Base-by-base conservation (phyloP, 2,113 vertebrate species). In the Agapornis roseicollis region DNA sequence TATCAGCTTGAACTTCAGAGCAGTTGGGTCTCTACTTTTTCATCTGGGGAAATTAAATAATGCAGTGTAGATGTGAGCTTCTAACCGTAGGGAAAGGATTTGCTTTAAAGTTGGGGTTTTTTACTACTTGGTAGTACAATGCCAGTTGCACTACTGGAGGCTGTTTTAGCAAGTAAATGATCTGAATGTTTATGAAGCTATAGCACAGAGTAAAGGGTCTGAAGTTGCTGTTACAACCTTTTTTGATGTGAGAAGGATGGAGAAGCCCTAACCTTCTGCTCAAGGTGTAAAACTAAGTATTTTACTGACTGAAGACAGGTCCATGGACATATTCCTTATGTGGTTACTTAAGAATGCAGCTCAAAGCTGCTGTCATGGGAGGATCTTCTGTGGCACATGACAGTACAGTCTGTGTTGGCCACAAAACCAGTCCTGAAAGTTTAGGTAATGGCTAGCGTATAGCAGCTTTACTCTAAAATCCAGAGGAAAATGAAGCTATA, bases 1-100 rank as follows among this genome's bases (percentile, higher is more conserved):
- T 55, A 74, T 77, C 42, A 80, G 49, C 82, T 80, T 93, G 83
- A 92, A 94, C 84, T 94, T 96, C 17, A 66, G 37, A 86, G 25
- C 69, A 41, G 28, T 77, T 37, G 8, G 1, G 58, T 89, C 63
- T 85, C 55, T 55, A 24, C 60, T 89, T 19, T 91, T 90, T 88
- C 52, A 15, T 83, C n/a, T 70, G n/a, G 50, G 35, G 25, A 83
- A 63, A 37, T 89, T 87, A 78, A 87, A 66, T 86, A 74, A 66
- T 55, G 28, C 33, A 19, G 29, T 27, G 14, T 50, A 79, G 52
- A 28, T 68, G 79, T 79, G 33, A 79, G 71, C 68, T 88, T 85
- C 55, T 91, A 70, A 79, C 80, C 76, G 33, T 83, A 88, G 85
- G 72, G 44, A 12, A 86, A 90, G 64, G 71, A 84, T 85, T 96